A percentile compares a stretch with the other conserved stretches of the same genome.
Evolutionary conservation across 2,113 vertebrate genomes (phyloP).

Genomic region (Cheirogaleus medius): DNA sequence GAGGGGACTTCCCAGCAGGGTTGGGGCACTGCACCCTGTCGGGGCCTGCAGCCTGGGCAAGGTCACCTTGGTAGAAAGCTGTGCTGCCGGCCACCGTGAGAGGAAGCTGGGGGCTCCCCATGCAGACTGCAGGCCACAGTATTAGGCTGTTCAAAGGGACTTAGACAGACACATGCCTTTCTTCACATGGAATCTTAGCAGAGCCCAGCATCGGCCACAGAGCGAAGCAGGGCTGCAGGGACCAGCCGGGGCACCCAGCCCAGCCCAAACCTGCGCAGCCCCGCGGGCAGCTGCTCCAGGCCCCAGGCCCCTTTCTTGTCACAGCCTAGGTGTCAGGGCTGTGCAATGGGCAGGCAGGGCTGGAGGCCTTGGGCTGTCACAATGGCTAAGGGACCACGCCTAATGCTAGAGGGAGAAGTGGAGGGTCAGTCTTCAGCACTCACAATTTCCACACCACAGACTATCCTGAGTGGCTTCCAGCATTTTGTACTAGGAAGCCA

Average conservation of each 20-base stretch:
- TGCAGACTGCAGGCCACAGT: too few species aligned
- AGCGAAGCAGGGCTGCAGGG: background rate
- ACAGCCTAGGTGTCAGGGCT: background rate
- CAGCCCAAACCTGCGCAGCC: too few species aligned
- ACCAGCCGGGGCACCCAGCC: background rate
- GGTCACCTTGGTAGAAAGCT: background rate
- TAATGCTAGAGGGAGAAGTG: too few species aligned
- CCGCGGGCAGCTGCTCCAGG: background rate
- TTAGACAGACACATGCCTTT: background rate
- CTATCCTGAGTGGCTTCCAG: background rate
- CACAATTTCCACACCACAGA: background rate
- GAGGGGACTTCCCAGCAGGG: background rate
- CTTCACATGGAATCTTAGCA: rapidly evolving
- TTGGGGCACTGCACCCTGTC: background rate
- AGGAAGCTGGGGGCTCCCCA: rapidly evolving
- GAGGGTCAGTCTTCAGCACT: background rate
- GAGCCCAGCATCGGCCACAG: background rate
- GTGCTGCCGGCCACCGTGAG: too few species aligned
- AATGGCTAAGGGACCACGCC: background rate
- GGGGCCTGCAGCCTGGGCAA: background rate
- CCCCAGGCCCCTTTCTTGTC: background rate
- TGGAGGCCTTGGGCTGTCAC: background rate
- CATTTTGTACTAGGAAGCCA: background rate
- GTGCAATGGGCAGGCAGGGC: background rate
- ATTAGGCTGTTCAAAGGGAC: rapidly evolving